Conservation (phyloP, 2,888 invertebrate species). For the Cosmorhoe ocellata region DNA sequence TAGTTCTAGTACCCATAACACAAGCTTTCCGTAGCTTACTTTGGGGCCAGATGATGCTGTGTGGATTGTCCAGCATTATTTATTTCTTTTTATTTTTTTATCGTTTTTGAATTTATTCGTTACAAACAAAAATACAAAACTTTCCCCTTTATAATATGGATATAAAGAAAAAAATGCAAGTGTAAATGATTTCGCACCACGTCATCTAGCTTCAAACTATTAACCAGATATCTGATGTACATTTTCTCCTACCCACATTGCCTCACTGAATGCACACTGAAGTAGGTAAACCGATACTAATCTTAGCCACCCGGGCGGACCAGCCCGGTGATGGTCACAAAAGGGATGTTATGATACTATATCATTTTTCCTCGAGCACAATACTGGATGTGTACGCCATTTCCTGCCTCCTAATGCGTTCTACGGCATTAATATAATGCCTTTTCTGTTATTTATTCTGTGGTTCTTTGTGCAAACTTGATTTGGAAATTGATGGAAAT, state of each 20-base stretch:
- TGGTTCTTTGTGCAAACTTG: slow-evolving; percentile 35
- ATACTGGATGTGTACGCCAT: slow-evolving; percentile 67
- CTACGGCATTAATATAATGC: slow-evolving; percentile 52
- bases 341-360: slow-evolving; percentile 80
- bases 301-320: slow-evolving; percentile 59
- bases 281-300: slow-evolving; percentile 7
- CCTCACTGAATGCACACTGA: slow-evolving; percentile 14
- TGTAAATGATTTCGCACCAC: too few species aligned
- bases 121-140: too few species aligned
- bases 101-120: too few species aligned
- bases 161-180: too few species aligned
- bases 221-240: too few species aligned
- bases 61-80: too few species aligned
- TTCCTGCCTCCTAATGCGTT: slow-evolving; percentile 75
- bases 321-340: slow-evolving; percentile 71
- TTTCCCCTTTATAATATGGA: too few species aligned
- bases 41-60: too few species aligned
- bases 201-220: too few species aligned
- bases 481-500: slow-evolving; percentile 30
- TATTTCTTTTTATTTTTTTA: too few species aligned
- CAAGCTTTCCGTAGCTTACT: too few species aligned
- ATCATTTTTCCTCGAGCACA: slow-evolving; percentile 77
- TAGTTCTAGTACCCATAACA: too few species aligned
- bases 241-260: not conserved
- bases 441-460: slow-evolving; percentile 47